Base-by-base conservation (phyloP, 53 echinoderm and acorn worm species). In the Mesocentrotus franciscanus region DNA sequence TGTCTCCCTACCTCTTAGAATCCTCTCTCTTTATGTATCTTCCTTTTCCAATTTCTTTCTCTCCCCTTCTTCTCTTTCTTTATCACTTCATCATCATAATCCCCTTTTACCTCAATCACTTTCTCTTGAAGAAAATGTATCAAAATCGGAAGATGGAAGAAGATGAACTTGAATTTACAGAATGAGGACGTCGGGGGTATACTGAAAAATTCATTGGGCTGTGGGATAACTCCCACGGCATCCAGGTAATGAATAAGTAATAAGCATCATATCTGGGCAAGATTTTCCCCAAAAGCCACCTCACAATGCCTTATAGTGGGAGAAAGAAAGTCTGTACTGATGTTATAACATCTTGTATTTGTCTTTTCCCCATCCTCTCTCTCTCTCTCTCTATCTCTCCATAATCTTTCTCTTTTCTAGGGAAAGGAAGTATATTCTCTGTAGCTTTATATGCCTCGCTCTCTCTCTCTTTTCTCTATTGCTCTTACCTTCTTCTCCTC, bases 151-250 rank as follows among this genome's bases (percentile, higher is more conserved):
- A 33, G 16, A 78, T 78, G 33, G 32, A 33, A 14, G 78, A 34
- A 78, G 34, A 78, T 34, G 16, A 78, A 34, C 78, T 78, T 78
- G 78, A 78, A 78, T 78, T 33, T 78, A 33, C 30, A 34, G 34
- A 78, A 32, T 35, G 78, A 78, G 17, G 34, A 78, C n/a, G 78
- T 78, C 78, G 0, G 16, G 78, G 24, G 78, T 15, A 56, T 89
- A 57, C 89, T 89, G 89, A 89, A 89, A 89, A 89, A 56, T 89
- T 89, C 24, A 89, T 89, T 35, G 2, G 24, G 22, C 27, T 87
- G 89, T 89, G 89, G 56, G 56, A 59, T 22, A 89, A 10, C 26
- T 20, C 56, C 56, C 56, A 26, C 16, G 56, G 89, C 89, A 56
- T 56, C n/a, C 26, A 14, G 22, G 56, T n/a, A 89, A 89, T 89